phyloP scores from a whole-genome alignment of 2,113 vertebrate genomes.

The Callipepla californica region DNA sequence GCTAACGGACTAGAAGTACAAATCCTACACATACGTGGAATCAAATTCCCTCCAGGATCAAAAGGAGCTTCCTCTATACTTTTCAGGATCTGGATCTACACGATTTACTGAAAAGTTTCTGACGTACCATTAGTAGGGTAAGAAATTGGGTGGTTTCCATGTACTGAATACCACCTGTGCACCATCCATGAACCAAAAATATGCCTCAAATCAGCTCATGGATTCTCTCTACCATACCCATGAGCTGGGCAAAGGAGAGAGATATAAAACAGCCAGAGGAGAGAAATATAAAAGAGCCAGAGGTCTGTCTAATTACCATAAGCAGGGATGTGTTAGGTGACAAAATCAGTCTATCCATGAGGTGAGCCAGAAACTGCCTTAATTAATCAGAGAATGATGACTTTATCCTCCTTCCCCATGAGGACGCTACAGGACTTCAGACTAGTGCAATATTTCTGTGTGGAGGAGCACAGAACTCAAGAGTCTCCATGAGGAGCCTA shows the following conservation, averaged over 20 bases:
- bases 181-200: accelerated
- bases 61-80: background rate
- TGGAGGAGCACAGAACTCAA: background rate
- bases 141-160: background rate
- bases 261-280: background rate
- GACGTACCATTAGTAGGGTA: background rate
- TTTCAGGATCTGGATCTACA: background rate
- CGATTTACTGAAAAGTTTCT: background rate
- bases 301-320: background rate
- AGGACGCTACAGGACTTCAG: background rate
- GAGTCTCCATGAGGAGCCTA: background rate
- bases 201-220: background rate
- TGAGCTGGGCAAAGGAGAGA: background rate
- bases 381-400: background rate
- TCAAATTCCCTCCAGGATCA: background rate
- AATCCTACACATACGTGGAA: background rate
- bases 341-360: background rate
- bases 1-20: background rate
- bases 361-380: background rate
- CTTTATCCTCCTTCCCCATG: background rate
- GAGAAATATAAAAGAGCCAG: background rate
- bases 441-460: background rate
- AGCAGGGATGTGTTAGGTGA: background rate
- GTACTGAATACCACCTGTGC: background rate
- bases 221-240: background rate